Conservation (phyloP, 2,888 invertebrate species). For the Resseliella maxima region DNA sequence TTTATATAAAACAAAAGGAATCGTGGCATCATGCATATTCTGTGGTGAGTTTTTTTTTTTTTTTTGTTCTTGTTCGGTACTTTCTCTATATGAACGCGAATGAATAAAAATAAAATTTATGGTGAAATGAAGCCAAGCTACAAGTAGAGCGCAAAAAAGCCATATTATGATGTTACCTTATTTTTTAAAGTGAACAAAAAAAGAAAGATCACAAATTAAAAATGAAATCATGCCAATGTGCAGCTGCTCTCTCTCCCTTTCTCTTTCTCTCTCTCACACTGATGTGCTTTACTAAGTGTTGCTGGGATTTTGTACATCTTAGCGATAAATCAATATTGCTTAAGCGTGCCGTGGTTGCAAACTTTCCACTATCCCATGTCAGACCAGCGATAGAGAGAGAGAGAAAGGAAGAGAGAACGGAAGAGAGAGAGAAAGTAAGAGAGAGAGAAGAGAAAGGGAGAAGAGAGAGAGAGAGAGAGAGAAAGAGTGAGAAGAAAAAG, state of each 20-base stretch:
- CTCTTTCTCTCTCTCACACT: background rate
- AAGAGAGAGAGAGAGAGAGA: background rate
- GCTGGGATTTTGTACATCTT: background rate
- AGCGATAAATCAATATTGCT: constrained; percentile 6
- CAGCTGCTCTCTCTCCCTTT: background rate
- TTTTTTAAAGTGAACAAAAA: background rate
- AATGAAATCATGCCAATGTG: constrained; percentile 30
- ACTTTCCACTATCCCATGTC: background rate
- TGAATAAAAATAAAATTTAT: too few relatives aligned
- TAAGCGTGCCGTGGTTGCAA: background rate
- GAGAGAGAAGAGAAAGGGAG: background rate
- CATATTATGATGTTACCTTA: background rate
- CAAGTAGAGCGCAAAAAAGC: background rate
- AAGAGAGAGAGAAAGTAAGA: background rate
- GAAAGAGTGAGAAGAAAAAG: too few relatives aligned
- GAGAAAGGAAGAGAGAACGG: background rate
- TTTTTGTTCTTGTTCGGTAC: background rate
- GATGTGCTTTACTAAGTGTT: background rate
- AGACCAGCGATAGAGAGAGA: background rate
- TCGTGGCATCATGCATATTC: background rate
- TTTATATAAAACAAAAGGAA: constrained; percentile 5
- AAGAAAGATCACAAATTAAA: background rate
- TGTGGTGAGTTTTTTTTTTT: background rate
- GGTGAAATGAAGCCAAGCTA: background rate
- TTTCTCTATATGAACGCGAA: too few relatives aligned